These are phyloP conservation scores for Bungarus multicinctus DNA, from an alignment of 2,113 vertebrate species.

Conservation along the genomic window DNA sequence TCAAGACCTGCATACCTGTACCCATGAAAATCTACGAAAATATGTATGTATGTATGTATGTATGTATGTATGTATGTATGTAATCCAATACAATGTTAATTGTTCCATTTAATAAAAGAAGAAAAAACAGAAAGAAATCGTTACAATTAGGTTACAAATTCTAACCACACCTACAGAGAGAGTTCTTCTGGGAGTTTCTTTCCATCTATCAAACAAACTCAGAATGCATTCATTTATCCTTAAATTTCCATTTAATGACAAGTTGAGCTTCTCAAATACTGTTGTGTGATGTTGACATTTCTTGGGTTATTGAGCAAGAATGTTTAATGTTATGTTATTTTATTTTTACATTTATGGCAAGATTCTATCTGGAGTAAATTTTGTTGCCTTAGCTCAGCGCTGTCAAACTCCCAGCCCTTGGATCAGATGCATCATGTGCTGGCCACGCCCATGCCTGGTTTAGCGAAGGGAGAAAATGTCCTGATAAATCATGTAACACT, in stretches of 20 bases:
- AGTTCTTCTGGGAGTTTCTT: constrained; percentile 2
- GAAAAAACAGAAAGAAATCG: background rate
- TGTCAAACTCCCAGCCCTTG: too few species aligned
- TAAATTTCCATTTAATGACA: background rate
- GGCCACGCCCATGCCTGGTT: too few species aligned
- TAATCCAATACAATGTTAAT: background rate
- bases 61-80: too few species aligned
- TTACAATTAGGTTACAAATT: background rate
- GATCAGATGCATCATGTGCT: too few species aligned
- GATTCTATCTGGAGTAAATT: background rate
- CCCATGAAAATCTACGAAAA: too few species aligned
- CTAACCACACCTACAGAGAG: background rate
- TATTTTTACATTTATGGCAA: background rate
- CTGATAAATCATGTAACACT: too few species aligned
- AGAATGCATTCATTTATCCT: background rate
- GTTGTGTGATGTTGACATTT: background rate
- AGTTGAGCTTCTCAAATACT: background rate
- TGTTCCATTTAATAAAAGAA: background rate
- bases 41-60: too few species aligned
- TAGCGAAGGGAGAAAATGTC: too few species aligned
- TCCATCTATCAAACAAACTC: background rate
- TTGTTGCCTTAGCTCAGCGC: background rate
- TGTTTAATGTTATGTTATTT: background rate
- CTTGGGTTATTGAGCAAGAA: background rate
- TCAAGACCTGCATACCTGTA: too few species aligned